Base-by-base conservation (phyloP, 1,140 invertebrate genomes). In the Drosophila novamexicana region DNA sequence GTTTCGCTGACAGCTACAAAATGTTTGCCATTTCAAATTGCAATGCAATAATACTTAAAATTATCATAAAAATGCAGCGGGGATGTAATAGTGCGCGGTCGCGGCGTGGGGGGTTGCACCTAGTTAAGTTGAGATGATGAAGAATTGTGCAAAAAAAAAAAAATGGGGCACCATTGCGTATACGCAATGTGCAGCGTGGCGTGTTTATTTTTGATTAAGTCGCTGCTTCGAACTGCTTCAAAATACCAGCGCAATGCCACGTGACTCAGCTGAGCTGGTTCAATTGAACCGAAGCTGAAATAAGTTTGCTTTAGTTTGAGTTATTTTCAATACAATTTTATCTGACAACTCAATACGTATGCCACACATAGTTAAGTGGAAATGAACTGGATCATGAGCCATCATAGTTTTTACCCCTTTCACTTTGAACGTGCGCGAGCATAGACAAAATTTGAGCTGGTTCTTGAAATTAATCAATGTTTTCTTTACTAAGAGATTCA, bases 11-110 rank as follows among this genome's bases (percentile, higher is more conserved):
- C 82, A 76, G 78, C 82, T 69, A 72, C 79, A 86, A 79, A 86
- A 89, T 89, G 80, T 83, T 88, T 88, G 73, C 83, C 69, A 88
- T 84, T 89, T 80, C 68, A 89, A 88, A 83, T 78, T 69, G 72
- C 79, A 88, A 82, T 82, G 83, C 84, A 83, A 88, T 88, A 88
- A 89, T 88, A 83, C 77, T 80, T 61, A 83, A 83, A 89, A 83
- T 88, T 79, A 88, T 82, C 76, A 88, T 86, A 83, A 75, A 81
- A 79, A 74, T 22, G 45, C 44, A 32, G 22, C 42, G n/a, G 40
- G 45, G 49, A 18, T 29, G 22, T 29, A 29, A 4, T 9, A 40
- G 34, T 6, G 42, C 6, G 56, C n/a, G 39, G 49, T 16, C 40
- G 59, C 37, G 18, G 8, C 14, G 6, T 1, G 4, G 0, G 34